These are phyloP conservation scores for Pachypanchax playfairii DNA, from an alignment of 2,113 vertebrate genomes.

Conservation along the genomic window DNA sequence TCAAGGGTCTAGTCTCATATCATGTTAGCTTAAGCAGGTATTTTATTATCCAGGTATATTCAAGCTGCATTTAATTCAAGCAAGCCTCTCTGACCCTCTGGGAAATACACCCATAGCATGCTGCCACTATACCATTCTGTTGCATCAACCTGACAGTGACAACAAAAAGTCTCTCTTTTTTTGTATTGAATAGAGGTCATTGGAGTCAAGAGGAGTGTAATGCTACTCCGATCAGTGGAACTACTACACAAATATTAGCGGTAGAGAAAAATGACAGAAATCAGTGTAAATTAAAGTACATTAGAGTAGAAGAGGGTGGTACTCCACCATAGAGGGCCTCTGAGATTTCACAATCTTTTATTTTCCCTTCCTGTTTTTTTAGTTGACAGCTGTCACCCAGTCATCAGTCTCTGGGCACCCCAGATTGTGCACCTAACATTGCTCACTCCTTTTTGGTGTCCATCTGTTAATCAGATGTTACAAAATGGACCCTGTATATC, in stretches of 20 bases:
- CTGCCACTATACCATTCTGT: background rate
- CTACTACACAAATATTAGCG: background rate
- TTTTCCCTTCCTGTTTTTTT: conserved; percentile 16
- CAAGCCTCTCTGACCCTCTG: too few species aligned
- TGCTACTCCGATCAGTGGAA: too few species aligned
- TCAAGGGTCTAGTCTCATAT: background rate
- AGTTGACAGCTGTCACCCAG: conserved; percentile 41
- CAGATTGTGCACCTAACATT: background rate
- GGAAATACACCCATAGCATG: too few species aligned
- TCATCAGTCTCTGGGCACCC: conserved; percentile 1
- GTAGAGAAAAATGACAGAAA: background rate
- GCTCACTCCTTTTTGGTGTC: background rate
- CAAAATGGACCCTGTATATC: too few species aligned
- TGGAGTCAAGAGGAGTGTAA: background rate
- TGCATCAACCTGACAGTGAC: background rate
- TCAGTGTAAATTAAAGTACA: conserved; percentile 13
- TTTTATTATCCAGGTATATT: too few species aligned
- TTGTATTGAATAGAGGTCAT: too few species aligned
- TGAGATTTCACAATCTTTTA: conserved; percentile 50
- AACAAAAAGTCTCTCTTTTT: background rate
- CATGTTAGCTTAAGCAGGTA: background rate
- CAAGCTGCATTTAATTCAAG: too few species aligned
- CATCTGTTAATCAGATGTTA: conserved; percentile 2
- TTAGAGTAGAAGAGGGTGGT: conserved; percentile 2
- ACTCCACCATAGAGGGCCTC: conserved; percentile 19